These are phyloP conservation scores for Ceratosolen solmsi DNA, from an alignment of 1,140 invertebrate genomes.

Conservation along the genomic window DNA sequence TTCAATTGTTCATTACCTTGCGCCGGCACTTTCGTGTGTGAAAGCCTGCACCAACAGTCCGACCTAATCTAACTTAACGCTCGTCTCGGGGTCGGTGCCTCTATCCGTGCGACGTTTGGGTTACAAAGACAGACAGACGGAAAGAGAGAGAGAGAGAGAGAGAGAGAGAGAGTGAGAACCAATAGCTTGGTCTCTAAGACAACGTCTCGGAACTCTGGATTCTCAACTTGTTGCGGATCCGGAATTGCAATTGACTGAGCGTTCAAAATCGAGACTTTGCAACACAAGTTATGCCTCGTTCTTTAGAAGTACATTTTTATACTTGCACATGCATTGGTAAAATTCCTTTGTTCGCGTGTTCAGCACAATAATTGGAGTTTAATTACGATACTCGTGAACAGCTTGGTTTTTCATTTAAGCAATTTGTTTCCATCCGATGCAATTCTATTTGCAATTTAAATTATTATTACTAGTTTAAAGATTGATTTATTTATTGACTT, in stretches of 20 bases:
- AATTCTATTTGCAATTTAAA: neutral
- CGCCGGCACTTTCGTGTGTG: neutral
- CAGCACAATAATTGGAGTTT: too few species aligned
- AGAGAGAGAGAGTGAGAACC: too few species aligned
- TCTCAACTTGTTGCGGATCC: conserved; percentile 26
- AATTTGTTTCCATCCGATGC: too few species aligned
- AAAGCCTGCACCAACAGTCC: neutral
- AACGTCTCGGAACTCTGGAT: conserved; percentile 5
- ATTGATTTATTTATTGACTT: too few species aligned
- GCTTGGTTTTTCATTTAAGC: neutral
- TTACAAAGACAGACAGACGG: too few species aligned
- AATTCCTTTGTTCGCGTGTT: neutral
- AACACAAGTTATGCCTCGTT: neutral
- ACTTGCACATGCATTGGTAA: neutral
- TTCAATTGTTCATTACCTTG: conserved; percentile 46
- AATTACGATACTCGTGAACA: too few species aligned
- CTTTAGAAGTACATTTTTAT: neutral
- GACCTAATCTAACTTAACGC: conserved; percentile 33
- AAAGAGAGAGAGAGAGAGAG: too few species aligned
- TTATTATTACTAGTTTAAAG: too few species aligned
- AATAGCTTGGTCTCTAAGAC: neutral
- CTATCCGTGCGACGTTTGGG: too few species aligned
- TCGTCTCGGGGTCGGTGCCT: neutral
- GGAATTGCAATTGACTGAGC: neutral
- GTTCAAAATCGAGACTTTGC: neutral